Conservation (phyloP, 2,888 invertebrate species). For the Phengaris alcon region DNA sequence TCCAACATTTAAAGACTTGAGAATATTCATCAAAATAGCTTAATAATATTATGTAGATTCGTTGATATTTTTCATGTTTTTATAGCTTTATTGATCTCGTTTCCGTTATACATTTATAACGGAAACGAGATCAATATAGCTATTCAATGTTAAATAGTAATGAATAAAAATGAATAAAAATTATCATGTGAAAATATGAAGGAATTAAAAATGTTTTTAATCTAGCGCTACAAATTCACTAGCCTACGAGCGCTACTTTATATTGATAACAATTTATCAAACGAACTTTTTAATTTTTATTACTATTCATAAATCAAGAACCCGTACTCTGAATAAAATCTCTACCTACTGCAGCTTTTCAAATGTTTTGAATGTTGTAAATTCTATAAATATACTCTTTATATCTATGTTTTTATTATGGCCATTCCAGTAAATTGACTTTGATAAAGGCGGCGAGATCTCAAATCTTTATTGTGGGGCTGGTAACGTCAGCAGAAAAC, state of each 20-base stretch:
- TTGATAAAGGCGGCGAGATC: constrained; percentile 25
- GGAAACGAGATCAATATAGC: too few relatives aligned
- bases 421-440: constrained; percentile 26
- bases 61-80: too few relatives aligned
- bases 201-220: constrained; percentile 5
- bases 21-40: too few relatives aligned
- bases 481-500: constrained; percentile 22
- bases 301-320: constrained; percentile 24
- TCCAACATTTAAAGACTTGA: too few relatives aligned
- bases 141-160: background rate
- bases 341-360: constrained; percentile 9
- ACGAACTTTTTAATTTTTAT: constrained; percentile 17
- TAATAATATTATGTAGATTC: too few relatives aligned
- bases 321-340: constrained; percentile 14
- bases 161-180: background rate
- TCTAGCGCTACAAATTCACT: constrained; percentile 1
- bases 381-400: background rate
- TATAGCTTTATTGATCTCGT: too few relatives aligned
- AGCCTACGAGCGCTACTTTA: background rate
- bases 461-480: constrained; percentile 21
- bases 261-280: constrained; percentile 21
- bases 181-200: background rate
- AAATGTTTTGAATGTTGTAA: constrained; percentile 20
- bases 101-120: background rate
- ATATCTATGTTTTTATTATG: constrained; percentile 13